Conservation (phyloP, 2,113 vertebrate genomes). For the Hyperopisus bebe region DNA sequence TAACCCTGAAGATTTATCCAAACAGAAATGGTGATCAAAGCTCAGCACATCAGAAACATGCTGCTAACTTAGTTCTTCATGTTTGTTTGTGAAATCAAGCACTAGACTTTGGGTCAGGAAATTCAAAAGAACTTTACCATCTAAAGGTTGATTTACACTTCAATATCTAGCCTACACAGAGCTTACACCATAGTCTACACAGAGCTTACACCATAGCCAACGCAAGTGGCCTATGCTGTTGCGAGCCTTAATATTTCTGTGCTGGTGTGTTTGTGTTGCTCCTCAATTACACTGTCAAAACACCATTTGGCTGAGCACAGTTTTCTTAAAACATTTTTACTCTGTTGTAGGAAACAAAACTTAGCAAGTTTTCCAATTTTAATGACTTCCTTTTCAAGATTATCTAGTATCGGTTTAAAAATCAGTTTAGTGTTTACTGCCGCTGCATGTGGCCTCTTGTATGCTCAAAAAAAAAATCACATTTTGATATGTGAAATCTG, state of each 20-base stretch:
- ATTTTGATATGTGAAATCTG: background rate
- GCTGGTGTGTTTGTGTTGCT: background rate
- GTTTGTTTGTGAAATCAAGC: background rate
- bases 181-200: background rate
- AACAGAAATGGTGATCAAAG: background rate
- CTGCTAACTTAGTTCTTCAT: background rate
- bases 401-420: background rate
- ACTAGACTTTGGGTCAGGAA: background rate
- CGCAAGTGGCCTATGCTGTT: background rate
- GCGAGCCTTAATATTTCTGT: background rate
- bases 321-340: background rate
- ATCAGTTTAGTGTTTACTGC: background rate
- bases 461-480: background rate
- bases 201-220: background rate
- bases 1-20: background rate
- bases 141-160: background rate
- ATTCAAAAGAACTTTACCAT: background rate
- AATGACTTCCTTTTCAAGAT: background rate
- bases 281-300: background rate
- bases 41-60: background rate
- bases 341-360: background rate
- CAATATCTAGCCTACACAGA: background rate
- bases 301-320: background rate
- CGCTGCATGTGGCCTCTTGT: background rate
- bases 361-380: background rate